Evolutionary conservation across 2,113 vertebrate genomes (phyloP).

Genomic region (Entomyzon cyanotis): DNA sequence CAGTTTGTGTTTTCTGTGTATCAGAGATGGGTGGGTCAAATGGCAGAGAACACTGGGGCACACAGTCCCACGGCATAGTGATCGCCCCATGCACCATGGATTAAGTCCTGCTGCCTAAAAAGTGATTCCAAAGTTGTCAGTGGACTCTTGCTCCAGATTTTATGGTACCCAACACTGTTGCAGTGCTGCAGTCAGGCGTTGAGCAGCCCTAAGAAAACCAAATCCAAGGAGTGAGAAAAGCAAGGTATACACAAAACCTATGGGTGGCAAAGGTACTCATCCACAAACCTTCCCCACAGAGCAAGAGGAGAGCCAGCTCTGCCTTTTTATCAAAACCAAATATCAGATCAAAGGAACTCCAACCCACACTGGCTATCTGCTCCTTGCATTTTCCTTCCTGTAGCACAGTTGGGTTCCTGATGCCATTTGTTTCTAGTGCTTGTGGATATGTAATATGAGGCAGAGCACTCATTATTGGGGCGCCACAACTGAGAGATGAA

Average conservation of each 20-base stretch:
- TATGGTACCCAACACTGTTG: neutral
- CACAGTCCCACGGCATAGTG: neutral
- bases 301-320: neutral
- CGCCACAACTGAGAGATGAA: slow-evolving; percentile 61
- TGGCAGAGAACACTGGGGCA: neutral
- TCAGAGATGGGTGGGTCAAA: neutral
- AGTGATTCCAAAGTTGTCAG: neutral
- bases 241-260: neutral
- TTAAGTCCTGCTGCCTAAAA: neutral
- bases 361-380: neutral
- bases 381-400: neutral
- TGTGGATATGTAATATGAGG: neutral
- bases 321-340: neutral
- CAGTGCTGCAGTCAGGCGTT: neutral
- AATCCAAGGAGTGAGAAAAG: neutral
- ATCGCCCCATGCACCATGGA: fast-evolving
- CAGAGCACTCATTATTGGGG: slow-evolving; percentile 5
- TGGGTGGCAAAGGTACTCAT: neutral
- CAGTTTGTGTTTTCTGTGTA: neutral
- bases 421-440: neutral
- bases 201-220: neutral
- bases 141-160: neutral
- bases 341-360: neutral
- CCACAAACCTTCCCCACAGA: neutral
- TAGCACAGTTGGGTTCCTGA: neutral